These are phyloP conservation scores for Gyrodactylus bullatarudis DNA, from an alignment of 1,140 invertebrate genomes.

Conservation along the genomic window DNA sequence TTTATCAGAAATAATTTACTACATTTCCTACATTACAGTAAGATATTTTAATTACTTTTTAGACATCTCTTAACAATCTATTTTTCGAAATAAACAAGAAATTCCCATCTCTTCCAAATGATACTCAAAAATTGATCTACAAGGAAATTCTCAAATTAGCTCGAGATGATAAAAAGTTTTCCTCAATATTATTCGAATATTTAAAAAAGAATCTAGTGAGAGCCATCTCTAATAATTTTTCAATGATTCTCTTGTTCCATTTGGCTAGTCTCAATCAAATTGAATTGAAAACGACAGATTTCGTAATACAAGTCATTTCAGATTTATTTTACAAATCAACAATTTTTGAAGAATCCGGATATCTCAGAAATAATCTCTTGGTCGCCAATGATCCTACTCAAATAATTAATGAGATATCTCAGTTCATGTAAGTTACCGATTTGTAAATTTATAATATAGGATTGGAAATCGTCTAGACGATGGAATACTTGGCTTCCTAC, in stretches of 20 bases:
- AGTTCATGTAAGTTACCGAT: not conserved
- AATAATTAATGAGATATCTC: not conserved
- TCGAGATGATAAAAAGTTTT: not conserved
- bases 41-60: not conserved
- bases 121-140: not conserved
- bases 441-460: not conserved
- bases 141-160: not conserved
- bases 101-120: not conserved
- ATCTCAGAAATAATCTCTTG: not conserved
- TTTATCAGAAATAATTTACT: not conserved
- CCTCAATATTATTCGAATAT: not conserved
- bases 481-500: not conserved
- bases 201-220: not conserved
- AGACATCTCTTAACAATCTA: not conserved
- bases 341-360: not conserved
- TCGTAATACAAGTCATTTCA: not conserved
- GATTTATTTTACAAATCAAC: not conserved
- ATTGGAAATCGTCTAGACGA: not conserved
- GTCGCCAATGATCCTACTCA: not conserved
- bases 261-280: not conserved
- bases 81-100: not conserved
- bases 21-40: not conserved
- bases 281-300: not conserved
- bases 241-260: not conserved
- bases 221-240: not conserved